Percentiles rank a stretch among this genome's conserved stretches.
Evolutionary conservation across 2,888 invertebrate genomes (phyloP).

Genomic region (Coenonympha glycerion): DNA sequence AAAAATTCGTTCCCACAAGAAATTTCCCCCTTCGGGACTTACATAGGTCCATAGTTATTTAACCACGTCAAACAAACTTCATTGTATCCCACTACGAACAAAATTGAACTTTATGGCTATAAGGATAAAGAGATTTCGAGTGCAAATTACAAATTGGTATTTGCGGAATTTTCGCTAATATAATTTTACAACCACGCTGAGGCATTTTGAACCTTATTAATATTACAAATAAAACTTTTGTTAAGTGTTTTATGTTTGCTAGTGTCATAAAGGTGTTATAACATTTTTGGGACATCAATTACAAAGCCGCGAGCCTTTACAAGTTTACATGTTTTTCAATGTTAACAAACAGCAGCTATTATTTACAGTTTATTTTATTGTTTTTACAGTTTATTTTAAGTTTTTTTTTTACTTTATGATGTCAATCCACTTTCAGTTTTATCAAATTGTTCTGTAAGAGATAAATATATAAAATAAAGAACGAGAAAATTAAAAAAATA

Average conservation of each 20-base stretch:
- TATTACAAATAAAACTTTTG: background rate
- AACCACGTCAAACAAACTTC: constrained; percentile 9
- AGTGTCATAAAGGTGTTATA: too few species aligned
- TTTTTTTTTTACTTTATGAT: too few species aligned
- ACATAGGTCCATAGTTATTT: constrained; percentile 18
- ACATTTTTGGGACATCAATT: constrained; percentile 19
- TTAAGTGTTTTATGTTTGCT: background rate
- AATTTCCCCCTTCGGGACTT: constrained; percentile 36
- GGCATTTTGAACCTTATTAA: background rate
- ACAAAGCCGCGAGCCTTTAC: constrained; percentile 15
- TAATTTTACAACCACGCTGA: background rate
- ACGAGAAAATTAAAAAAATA: too few species aligned
- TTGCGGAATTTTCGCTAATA: background rate
- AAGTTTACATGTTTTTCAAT: constrained; percentile 12
- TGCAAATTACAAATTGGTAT: background rate
- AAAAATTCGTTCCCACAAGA: constrained; percentile 42
- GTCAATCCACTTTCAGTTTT: too few species aligned
- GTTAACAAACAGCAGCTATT: constrained; percentile 16
- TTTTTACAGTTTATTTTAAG: too few species aligned
- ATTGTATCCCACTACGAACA: background rate
- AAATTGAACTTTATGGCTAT: constrained; percentile 5
- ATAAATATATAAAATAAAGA: too few species aligned
- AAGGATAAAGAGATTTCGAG: background rate
- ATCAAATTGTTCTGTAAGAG: too few species aligned
- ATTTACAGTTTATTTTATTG: constrained; percentile 6